Evolutionary conservation across 2,113 vertebrate genomes (phyloP), one percentile per base, ranked within the genome.

Genomic region (Corythornis vintsioides): DNA sequence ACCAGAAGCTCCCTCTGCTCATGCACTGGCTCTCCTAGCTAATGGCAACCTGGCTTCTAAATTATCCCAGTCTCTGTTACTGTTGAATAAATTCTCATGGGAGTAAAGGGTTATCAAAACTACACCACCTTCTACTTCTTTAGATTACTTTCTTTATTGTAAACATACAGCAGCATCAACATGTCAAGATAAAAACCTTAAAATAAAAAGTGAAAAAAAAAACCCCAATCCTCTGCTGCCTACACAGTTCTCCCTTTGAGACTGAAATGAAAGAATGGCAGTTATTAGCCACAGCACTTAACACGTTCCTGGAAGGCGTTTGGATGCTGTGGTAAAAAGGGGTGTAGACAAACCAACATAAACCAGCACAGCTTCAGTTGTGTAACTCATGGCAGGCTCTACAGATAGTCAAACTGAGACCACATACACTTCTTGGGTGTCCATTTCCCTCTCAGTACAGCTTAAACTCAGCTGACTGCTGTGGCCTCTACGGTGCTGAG

Each of bases 221-320:
- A 38, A 10, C 38, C 19, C 9, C 57, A 93, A 26, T 25, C 42
- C 10, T 76, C 28, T 83, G 29, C 81, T 93, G 91, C 89, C 87
- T 83, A 92, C 87, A 56, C 75, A 83, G 33, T 57, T 91, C 64
- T 88, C 26, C 57, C 89, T 92, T 89, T 88, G 84, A 96, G 84
- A 56, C 26, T 70, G 64, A 93, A 92, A 93, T 91, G 64, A 91
- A 94, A 94, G 94, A 77, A 81, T 43, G 40, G 84, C 40, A 88
- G 78, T 18, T 88, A 67, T 13, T 64, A 92, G 72, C 91, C 91
- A 91, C 89, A 87, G 71, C 84, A 87, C 63, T 85, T 79, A 86
- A 80, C 10, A 12, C 28, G 25, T 45, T 91, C 47, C 89, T 96
- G 67, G 85, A 92, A 92, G 94, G 91, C 74, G 87, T 91, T 91